Base-by-base conservation (phyloP, 2,113 vertebrate genomes). In the Prolemur simus region DNA sequence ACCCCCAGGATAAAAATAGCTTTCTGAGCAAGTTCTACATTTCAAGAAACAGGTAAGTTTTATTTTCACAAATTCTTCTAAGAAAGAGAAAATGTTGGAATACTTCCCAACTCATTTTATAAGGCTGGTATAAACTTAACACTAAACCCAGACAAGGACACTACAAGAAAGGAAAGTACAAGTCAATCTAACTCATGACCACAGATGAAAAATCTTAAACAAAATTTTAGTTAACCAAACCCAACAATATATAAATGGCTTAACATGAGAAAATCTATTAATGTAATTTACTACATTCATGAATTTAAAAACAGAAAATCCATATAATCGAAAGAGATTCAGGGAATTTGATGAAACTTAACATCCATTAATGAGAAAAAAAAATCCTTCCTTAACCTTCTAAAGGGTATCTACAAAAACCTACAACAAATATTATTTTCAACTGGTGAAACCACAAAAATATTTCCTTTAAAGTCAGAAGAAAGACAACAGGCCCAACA, bases 11-110 rank as follows among this genome's bases (percentile, higher is more conserved):
- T 91, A 83, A 90, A 82, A 87, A 84, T 6, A 87, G 81, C 23
- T 77, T 87, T 54, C 85, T 47, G 56, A 73, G 29, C 5, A 74
- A 88, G 20, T 56, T 92, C 73, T 86, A 86, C 69, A 94, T 82
- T 96, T 89, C 23, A 81, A 89, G 71, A 80, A 77, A 83, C 58
- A 91, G 18, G 2, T 39, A 73, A 74, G 37, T 76, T 91, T 83
- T 76, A 90, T 93, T 94, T 89, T 94, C 73, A 89, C 18, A 87
- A 71, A 71, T 82, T 92, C 89, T 94, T 86, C 45, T 86, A 89
- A 39, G 37, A 86, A 82, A 96, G 34, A 84, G 52, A 88, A 97
- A 45, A 86, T 11, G 3, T 39, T 49, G 8, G 29, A 87, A 42
- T 82, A 49, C 1, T 85, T 87, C 56, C 47, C 13, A 93, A 45